Conservation (phyloP, 2,113 vertebrate species). For the Lutjanus erythropterus region DNA sequence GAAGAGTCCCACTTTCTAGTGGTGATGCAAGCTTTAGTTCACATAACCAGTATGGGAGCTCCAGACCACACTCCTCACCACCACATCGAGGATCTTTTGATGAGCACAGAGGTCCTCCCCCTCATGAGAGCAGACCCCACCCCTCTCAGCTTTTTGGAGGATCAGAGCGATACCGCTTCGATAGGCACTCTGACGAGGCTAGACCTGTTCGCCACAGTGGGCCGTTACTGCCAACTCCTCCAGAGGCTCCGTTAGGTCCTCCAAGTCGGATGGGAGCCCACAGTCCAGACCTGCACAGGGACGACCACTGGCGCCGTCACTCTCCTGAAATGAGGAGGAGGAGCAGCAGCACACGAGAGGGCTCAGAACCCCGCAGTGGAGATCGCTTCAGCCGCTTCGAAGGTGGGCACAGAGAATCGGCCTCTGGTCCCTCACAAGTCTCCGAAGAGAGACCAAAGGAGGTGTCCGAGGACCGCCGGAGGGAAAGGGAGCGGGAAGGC, state of each 20-base stretch:
- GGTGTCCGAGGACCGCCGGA: constrained; percentile 87
- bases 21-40: constrained; percentile 80
- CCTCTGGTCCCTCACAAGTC: constrained; percentile 75
- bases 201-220: constrained; percentile 87
- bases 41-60: constrained; percentile 86
- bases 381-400: constrained; percentile 91
- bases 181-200: constrained; percentile 83
- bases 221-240: constrained; percentile 89
- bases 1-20: constrained; percentile 74
- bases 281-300: constrained; percentile 87
- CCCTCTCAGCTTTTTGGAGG: constrained; percentile 86
- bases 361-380: constrained; percentile 77
- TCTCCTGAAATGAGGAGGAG: constrained; percentile 88
- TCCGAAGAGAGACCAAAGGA: constrained; percentile 87
- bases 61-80: constrained; percentile 84
- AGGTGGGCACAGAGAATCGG: constrained; percentile 79
- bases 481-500: constrained; percentile 84
- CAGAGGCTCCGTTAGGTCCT: constrained; percentile 80
- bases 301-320: constrained; percentile 85
- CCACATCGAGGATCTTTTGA: constrained; percentile 90
- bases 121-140: constrained; percentile 87
- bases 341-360: constrained; percentile 83
- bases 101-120: constrained; percentile 86
- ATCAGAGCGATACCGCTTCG: constrained; percentile 89
- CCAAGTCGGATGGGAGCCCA: constrained; percentile 81